Evolutionary conservation across 1,140 invertebrate species (phyloP).

Genomic region (Drosophila neocordata): DNA sequence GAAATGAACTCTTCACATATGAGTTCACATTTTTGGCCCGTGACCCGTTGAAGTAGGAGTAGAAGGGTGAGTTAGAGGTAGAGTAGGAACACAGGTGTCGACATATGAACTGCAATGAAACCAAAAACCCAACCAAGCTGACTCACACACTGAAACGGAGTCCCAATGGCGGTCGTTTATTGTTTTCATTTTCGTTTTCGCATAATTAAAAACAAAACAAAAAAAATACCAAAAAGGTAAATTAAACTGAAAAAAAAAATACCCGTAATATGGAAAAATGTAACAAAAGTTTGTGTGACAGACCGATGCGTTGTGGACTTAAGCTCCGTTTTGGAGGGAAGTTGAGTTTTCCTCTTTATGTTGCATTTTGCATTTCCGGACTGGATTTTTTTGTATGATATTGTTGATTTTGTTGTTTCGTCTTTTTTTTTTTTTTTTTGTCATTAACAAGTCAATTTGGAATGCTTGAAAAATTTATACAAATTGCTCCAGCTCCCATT

Average conservation of each 20-base stretch:
- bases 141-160: slow-evolving; percentile 39
- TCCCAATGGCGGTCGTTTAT: slow-evolving; percentile 37
- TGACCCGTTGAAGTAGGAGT: slow-evolving; percentile 42
- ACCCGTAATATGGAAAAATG: slow-evolving; percentile 51
- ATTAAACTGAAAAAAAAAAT: slow-evolving; percentile 13
- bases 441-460: slow-evolving; percentile 72
- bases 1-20: slow-evolving; percentile 56
- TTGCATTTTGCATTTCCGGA: slow-evolving; percentile 64
- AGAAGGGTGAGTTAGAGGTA: neutral
- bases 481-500: slow-evolving; percentile 39
- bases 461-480: slow-evolving; percentile 9
- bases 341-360: slow-evolving; percentile 16
- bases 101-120: slow-evolving; percentile 43
- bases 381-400: slow-evolving; percentile 30
- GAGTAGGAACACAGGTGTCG: slow-evolving; percentile 66
- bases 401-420: slow-evolving; percentile 36
- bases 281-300: slow-evolving; percentile 68
- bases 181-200: slow-evolving; percentile 71
- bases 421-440: slow-evolving; percentile 37
- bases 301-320: slow-evolving; percentile 38
- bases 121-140: slow-evolving; percentile 35
- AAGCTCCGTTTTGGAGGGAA: slow-evolving; percentile 63
- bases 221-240: slow-evolving; percentile 44
- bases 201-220: slow-evolving; percentile 67
- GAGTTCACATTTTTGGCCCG: slow-evolving; percentile 78